phyloP scores from a whole-genome alignment of 92 coral and sea anemone genomes.

The Actinernus sp. region DNA sequence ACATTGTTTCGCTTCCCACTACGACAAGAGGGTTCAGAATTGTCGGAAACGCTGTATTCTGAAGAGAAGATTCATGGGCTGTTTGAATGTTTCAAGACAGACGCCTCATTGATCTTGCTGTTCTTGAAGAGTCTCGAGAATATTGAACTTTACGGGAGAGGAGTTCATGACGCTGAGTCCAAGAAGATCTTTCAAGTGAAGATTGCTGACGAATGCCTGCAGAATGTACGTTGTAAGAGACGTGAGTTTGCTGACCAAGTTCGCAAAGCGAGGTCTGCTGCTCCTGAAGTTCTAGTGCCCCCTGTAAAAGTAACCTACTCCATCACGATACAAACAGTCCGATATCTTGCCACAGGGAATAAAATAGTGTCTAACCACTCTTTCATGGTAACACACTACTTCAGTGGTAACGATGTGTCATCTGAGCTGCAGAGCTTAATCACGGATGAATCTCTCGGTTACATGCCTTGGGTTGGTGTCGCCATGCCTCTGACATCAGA shows the following conservation, averaged over 20 bases:
- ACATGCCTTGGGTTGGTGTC: constrained; percentile 83
- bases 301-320: constrained; percentile 56
- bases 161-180: constrained; percentile 6
- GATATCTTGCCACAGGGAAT: background rate
- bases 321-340: constrained; percentile 35
- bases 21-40: constrained; percentile 57
- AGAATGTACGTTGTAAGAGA: constrained; percentile 53
- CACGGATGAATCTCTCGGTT: constrained; percentile 58
- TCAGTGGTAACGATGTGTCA: constrained; percentile 46
- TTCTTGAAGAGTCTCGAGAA: constrained; percentile 71
- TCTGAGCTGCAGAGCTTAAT: constrained; percentile 31
- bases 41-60: constrained; percentile 72
- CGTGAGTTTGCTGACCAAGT: constrained; percentile 48
- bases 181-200: constrained; percentile 69
- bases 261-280: background rate
- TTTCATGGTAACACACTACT: constrained; percentile 64
- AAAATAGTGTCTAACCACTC: background rate
- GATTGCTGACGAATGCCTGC: constrained; percentile 54
- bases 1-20: constrained; percentile 88
- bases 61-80: constrained; percentile 57
- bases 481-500: constrained; percentile 84
- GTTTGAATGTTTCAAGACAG: constrained; percentile 65
- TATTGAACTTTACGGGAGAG: constrained; percentile 61
- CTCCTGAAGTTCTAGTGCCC: constrained; percentile 1
- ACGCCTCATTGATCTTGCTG: constrained; percentile 71